Evolutionary conservation across 2,797 vertebrate genomes (phyloP).

Genomic region (Trachops cirrhosus): DNA sequence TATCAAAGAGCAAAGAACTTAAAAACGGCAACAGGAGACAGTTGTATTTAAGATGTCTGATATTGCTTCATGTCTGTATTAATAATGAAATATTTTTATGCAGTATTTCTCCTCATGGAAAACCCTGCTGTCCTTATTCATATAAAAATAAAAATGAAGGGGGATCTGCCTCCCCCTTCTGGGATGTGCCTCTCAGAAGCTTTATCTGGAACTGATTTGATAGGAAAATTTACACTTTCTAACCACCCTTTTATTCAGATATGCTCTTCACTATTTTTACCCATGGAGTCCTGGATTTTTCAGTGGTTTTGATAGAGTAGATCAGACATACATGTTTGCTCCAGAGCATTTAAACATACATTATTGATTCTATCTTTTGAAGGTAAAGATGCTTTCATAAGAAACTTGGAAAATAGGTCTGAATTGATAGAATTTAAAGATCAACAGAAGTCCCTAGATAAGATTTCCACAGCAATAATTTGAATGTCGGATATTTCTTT

Average conservation of each 20-base stretch:
- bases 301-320: constrained; percentile 53
- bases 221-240: constrained; percentile 51
- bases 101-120: constrained; percentile 49
- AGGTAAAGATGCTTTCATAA: constrained; percentile 67
- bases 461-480: constrained; percentile 48
- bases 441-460: constrained; percentile 38
- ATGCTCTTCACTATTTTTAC: constrained; percentile 39
- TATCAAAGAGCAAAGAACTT: constrained; percentile 51
- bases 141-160: constrained; percentile 30
- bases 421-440: constrained; percentile 63
- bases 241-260: constrained; percentile 15
- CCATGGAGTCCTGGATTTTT: constrained; percentile 32
- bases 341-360: constrained; percentile 52
- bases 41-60: constrained; percentile 60
- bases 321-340: constrained; percentile 62
- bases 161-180: neutral
- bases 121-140: constrained; percentile 50
- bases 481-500: constrained; percentile 44
- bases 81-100: constrained; percentile 59
- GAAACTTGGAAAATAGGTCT: constrained; percentile 65
- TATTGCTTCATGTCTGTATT: constrained; percentile 55
- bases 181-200: constrained; percentile 29
- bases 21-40: constrained; percentile 52
- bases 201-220: constrained; percentile 40
- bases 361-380: constrained; percentile 69